A percentile compares a stretch with the other conserved stretches of the same genome.
These are phyloP conservation scores for Leptothorax acervorum DNA, from an alignment of 2,888 invertebrate genomes.

Conservation along the genomic window DNA sequence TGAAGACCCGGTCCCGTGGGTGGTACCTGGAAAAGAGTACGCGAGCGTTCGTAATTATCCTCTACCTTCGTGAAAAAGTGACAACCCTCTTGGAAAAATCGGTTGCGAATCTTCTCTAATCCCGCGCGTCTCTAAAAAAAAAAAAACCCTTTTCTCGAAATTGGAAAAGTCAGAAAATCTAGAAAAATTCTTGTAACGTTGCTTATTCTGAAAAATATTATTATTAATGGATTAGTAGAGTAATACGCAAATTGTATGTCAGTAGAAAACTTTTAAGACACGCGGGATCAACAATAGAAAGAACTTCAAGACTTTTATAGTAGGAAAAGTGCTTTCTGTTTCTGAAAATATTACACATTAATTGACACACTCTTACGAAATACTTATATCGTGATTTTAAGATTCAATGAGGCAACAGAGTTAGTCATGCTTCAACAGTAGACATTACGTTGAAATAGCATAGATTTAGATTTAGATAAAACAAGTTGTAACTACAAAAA, in stretches of 20 bases:
- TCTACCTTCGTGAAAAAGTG: background rate
- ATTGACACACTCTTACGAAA: background rate
- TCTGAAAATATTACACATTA: slow-evolving; percentile 19
- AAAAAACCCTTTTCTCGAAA: background rate
- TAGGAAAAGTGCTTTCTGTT: background rate
- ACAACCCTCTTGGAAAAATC: background rate
- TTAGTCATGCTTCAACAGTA: slow-evolving; percentile 36
- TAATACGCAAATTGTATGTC: background rate
- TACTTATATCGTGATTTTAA: background rate
- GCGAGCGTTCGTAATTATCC: background rate
- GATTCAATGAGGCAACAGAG: background rate
- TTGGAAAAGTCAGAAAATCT: background rate
- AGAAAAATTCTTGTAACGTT: slow-evolving; percentile 1
- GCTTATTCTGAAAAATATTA: background rate
- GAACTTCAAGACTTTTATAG: background rate
- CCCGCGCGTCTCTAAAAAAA: background rate
- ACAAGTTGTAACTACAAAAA: slow-evolving; percentile 17
- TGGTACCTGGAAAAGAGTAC: slow-evolving; percentile 84
- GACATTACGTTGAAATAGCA: background rate
- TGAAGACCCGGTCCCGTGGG: slow-evolving; percentile 87
- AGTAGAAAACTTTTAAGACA: slow-evolving; percentile 1
- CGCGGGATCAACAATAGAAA: background rate
- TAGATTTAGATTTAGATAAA: slow-evolving; percentile 21
- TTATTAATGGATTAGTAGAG: background rate
- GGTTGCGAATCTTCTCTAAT: background rate